These are phyloP conservation scores for Agonopterix arenella DNA, from an alignment of 2,888 invertebrate genomes.

Conservation along the genomic window DNA sequence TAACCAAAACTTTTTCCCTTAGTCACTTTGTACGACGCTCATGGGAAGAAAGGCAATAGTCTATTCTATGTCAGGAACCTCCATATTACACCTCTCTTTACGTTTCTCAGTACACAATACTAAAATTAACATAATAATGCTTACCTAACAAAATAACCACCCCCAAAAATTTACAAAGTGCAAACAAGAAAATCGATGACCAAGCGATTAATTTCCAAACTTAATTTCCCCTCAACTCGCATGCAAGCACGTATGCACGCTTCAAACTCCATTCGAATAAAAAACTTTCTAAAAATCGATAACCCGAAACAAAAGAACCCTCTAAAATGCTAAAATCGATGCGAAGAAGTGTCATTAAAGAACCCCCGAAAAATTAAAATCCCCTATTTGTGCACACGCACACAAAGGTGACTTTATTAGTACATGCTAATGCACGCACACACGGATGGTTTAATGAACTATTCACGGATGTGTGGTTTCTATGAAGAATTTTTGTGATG, in stretches of 20 bases:
- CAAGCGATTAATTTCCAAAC: conserved; percentile 23
- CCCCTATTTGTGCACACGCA: conserved; percentile 49
- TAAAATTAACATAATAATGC: neutral
- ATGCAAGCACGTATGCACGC: conserved; percentile 48
- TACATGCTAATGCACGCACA: conserved; percentile 45
- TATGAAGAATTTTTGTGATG: neutral
- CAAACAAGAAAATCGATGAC: conserved; percentile 20
- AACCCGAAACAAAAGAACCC: conserved; percentile 70
- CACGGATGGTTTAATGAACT: conserved; percentile 44
- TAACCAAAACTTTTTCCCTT: no score
- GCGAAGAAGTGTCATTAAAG: conserved; percentile 75
- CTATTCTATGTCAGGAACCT: no score
- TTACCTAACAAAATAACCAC: neutral
- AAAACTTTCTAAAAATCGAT: conserved; percentile 50
- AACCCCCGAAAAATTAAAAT: conserved; percentile 73
- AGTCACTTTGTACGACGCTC: no score
- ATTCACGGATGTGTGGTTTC: conserved; percentile 27
- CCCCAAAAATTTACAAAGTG: neutral
- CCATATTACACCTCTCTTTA: no score
- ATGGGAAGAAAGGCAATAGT: no score
- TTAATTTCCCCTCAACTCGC: conserved; percentile 22
- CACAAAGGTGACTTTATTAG: conserved; percentile 17
- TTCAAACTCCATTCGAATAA: conserved; percentile 31
- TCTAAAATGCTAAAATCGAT: conserved; percentile 71
- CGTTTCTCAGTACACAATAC: no score